A percentile compares a stretch with the other conserved stretches of the same genome.
Conservation (phyloP, 1,140 invertebrate genomes). For the Drosophila obscura region DNA sequence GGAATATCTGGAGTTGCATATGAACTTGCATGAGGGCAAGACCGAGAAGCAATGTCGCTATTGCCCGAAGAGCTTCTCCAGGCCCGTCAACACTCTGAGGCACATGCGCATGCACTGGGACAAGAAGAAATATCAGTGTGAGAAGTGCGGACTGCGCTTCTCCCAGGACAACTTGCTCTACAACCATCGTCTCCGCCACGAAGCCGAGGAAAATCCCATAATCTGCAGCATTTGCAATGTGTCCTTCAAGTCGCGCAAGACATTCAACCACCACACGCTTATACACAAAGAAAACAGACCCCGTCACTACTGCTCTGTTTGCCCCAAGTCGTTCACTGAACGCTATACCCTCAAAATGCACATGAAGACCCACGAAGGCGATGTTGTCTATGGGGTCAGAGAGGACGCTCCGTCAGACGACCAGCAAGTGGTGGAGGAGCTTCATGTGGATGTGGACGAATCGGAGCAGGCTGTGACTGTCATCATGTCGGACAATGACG, state of each 20-base stretch:
- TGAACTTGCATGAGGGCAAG: slow-evolving; percentile 80
- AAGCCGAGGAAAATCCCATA: slow-evolving; percentile 78
- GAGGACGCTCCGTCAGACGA: slow-evolving; percentile 63
- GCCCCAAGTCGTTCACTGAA: slow-evolving; percentile 78
- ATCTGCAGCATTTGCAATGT: slow-evolving; percentile 81
- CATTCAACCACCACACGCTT: slow-evolving; percentile 77
- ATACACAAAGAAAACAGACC: slow-evolving; percentile 79
- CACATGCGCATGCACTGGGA: slow-evolving; percentile 83
- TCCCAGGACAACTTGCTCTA: slow-evolving; percentile 76
- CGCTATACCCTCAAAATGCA: slow-evolving; percentile 82
- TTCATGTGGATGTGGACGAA: slow-evolving; percentile 72
- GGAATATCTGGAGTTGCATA: slow-evolving; percentile 79
- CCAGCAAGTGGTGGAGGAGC: slow-evolving; percentile 68
- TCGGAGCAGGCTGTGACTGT: slow-evolving; percentile 73
- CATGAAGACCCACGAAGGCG: slow-evolving; percentile 75
- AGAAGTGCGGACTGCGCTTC: slow-evolving; percentile 77
- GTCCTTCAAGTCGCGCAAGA: slow-evolving; percentile 77
- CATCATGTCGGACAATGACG: slow-evolving; percentile 69
- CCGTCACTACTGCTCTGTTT: slow-evolving; percentile 69
- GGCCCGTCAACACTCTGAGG: slow-evolving; percentile 74
- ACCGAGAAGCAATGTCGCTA: slow-evolving; percentile 79
- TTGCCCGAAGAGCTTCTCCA: slow-evolving; percentile 73
- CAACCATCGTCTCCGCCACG: slow-evolving; percentile 74
- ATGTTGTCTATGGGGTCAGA: slow-evolving; percentile 63
- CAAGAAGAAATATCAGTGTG: slow-evolving; percentile 81